These are phyloP conservation scores for Galeopterus variegatus DNA, from an alignment of 2,113 vertebrate genomes.

Conservation along the genomic window DNA sequence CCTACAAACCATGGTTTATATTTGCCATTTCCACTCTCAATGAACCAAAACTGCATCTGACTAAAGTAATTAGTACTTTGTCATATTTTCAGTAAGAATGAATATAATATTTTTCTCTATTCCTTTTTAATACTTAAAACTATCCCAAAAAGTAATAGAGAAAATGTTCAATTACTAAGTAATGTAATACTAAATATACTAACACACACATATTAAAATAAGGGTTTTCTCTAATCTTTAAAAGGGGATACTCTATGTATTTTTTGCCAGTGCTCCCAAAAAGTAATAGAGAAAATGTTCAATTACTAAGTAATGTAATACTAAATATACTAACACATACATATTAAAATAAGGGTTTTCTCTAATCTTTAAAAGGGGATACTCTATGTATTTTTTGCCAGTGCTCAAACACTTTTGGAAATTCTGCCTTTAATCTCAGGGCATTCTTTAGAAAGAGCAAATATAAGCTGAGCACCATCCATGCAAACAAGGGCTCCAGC, in stretches of 20 bases:
- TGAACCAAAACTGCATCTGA: neutral
- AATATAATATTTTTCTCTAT: neutral
- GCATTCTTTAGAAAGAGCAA: neutral
- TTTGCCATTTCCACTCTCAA: neutral
- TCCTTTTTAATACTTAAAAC: neutral
- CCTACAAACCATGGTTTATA: neutral
- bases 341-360: neutral
- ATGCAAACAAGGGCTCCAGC: neutral
- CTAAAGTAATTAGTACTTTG: neutral
- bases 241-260: neutral
- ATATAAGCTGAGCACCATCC: neutral
- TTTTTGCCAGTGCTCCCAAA: neutral
- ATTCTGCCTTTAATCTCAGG: neutral
- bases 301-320: neutral
- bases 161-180: neutral
- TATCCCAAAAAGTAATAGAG: neutral
- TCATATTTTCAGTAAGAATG: neutral
- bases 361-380: neutral
- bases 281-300: neutral
- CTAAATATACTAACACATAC: neutral
- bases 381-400: neutral
- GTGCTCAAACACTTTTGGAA: neutral
- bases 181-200: neutral
- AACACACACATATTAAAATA: neutral
- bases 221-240: neutral